Conservation (phyloP, 2,797 vertebrate species). For the Tamandua tetradactyla region DNA sequence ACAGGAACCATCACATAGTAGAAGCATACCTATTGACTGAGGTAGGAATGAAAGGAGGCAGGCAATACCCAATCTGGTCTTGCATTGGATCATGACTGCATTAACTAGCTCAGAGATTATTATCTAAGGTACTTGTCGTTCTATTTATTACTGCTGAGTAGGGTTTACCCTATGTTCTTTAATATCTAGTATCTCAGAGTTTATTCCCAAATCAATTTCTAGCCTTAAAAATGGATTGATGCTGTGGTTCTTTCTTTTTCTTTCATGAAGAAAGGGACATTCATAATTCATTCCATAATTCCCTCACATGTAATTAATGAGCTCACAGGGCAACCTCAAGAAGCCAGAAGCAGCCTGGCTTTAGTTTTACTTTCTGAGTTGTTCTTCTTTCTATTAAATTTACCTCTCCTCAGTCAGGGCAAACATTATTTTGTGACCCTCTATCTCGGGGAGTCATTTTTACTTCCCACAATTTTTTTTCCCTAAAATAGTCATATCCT, state of each 20-base stretch:
- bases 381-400: conserved; percentile 20
- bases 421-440: conserved; percentile 34
- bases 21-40: not conserved
- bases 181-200: not conserved
- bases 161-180: conserved; percentile 3
- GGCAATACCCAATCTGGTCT: not conserved
- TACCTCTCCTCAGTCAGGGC: not conserved
- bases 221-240: conserved; percentile 14
- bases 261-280: not conserved
- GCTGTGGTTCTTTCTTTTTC: not conserved
- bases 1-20: not conserved
- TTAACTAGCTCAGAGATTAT: not conserved
- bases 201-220: conserved; percentile 43
- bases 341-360: conserved; percentile 20
- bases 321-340: conserved; percentile 4
- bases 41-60: not conserved
- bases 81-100: not conserved
- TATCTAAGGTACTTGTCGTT: not conserved
- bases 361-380: conserved; percentile 57
- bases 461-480: not conserved
- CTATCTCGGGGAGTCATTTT: not conserved
- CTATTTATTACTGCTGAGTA: not conserved
- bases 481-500: not conserved
- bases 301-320: conserved; percentile 40
- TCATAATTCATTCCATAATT: not conserved